These are phyloP conservation scores for Scotopteryx bipunctaria DNA, from an alignment of 2,888 invertebrate genomes.

Conservation along the genomic window DNA sequence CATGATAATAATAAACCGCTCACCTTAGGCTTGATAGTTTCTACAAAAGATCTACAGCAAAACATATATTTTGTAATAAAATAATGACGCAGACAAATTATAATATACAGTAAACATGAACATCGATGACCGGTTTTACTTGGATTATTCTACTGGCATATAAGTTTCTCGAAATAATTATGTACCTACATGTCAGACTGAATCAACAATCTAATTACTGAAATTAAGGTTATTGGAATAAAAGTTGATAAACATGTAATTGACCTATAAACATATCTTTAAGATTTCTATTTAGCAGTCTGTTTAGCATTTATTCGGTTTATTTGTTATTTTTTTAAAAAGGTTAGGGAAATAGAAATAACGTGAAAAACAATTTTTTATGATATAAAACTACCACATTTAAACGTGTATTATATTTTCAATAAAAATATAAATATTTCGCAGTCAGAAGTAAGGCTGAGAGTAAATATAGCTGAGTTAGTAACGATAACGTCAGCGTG, in stretches of 20 bases:
- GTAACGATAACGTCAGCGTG: conserved; percentile 14
- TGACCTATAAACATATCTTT: too few relatives aligned
- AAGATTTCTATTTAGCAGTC: too few relatives aligned
- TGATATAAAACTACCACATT: too few relatives aligned
- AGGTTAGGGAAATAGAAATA: too few relatives aligned
- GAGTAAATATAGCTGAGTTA: conserved; percentile 13
- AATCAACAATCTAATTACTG: conserved; percentile 4
- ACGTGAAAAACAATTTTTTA: too few relatives aligned
- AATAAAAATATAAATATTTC: not conserved
- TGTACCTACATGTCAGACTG: not conserved
- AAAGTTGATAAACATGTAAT: too few relatives aligned
- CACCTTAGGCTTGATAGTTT: too few relatives aligned
- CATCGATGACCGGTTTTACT: conserved; percentile 26
- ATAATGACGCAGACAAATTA: conserved; percentile 21
- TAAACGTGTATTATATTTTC: not conserved
- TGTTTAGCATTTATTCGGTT: too few relatives aligned
- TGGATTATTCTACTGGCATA: conserved; percentile 26
- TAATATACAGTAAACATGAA: conserved; percentile 22
- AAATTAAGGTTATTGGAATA: conserved; percentile 5
- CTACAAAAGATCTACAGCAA: too few relatives aligned
- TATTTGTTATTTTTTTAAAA: too few relatives aligned
- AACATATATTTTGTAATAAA: conserved; percentile 6
- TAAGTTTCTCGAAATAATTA: not conserved
- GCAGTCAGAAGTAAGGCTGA: not conserved
- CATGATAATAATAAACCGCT: too few relatives aligned